Conservation (phyloP, 2,888 invertebrate genomes). For the Orthosia gracilis region DNA sequence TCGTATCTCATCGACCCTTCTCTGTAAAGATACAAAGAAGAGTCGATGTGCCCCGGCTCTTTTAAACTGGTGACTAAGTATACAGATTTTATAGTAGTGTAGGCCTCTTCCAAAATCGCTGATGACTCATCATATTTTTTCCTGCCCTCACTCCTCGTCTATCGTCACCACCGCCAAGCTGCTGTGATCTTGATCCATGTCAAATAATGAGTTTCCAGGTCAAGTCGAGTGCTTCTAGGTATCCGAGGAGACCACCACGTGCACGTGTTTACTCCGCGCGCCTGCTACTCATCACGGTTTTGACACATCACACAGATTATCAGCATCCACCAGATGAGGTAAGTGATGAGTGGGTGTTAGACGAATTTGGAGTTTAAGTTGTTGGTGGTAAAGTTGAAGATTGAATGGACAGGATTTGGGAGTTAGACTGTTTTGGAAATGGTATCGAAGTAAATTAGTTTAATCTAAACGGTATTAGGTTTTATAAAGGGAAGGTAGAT, state of each 20-base stretch:
- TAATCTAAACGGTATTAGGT: constrained; percentile 57
- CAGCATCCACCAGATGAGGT: constrained; percentile 46
- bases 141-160: background rate
- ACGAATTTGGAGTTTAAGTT: constrained; percentile 45
- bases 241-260: constrained; percentile 74
- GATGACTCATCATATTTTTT: constrained; percentile 22
- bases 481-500: constrained; percentile 8
- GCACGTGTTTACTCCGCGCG: constrained; percentile 85
- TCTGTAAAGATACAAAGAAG: too few relatives aligned
- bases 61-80: background rate
- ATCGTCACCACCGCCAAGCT: constrained; percentile 14
- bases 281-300: constrained; percentile 88
- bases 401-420: constrained; percentile 16
- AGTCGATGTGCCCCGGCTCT: too few relatives aligned
- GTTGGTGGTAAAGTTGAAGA: constrained; percentile 27
- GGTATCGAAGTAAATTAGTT: constrained; percentile 36
- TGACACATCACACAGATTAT: constrained; percentile 83
- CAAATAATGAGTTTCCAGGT: constrained; percentile 64
- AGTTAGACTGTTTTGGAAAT: constrained; percentile 47
- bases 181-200: constrained; percentile 43
- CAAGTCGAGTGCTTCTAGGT: constrained; percentile 66
- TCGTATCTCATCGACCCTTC: too few relatives aligned
- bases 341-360: background rate
- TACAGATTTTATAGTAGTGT: background rate
- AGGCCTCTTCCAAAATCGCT: background rate